Percentiles rank a stretch among this genome's conserved stretches.
phyloP scores from a whole-genome alignment of 2,797 vertebrate species.

The Hyperoplus immaculatus region DNA sequence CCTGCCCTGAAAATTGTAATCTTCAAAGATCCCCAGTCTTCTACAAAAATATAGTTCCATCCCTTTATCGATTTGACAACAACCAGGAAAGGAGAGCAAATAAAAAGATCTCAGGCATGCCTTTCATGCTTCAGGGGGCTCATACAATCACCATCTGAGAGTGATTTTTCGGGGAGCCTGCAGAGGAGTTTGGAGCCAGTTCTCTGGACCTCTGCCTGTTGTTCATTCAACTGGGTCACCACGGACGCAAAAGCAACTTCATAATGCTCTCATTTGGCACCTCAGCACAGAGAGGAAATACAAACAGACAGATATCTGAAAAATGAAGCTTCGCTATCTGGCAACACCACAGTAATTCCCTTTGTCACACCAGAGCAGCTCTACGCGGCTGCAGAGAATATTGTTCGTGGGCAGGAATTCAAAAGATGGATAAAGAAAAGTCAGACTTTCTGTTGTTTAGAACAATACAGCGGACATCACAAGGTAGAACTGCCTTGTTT shows the following conservation, averaged over 20 bases:
- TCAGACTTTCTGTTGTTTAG: slow-evolving; percentile 40
- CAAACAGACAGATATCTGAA: slow-evolving; percentile 74
- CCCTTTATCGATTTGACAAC: slow-evolving; percentile 61
- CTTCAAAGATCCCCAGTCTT: slow-evolving; percentile 14
- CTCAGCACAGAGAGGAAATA: slow-evolving; percentile 67
- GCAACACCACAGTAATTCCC: slow-evolving; percentile 58
- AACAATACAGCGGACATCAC: slow-evolving; percentile 20
- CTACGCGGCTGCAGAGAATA: slow-evolving; percentile 46
- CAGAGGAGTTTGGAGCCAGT: slow-evolving; percentile 61
- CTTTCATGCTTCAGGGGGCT: slow-evolving; percentile 64
- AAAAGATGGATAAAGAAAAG: slow-evolving; percentile 54
- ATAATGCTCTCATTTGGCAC: slow-evolving; percentile 77
- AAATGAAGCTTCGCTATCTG: slow-evolving; percentile 60
- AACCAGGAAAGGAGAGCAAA: slow-evolving; percentile 59
- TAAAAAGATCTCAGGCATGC: slow-evolving; percentile 63
- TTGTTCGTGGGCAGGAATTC: slow-evolving; percentile 61
- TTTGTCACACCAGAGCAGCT: slow-evolving; percentile 62
- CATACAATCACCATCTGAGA: slow-evolving; percentile 59
- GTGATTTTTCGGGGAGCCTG: slow-evolving; percentile 47
- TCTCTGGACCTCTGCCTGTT: slow-evolving; percentile 74
- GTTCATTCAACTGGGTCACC: slow-evolving; percentile 79
- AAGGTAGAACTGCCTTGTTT: slow-evolving; percentile 32
- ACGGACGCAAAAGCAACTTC: slow-evolving; percentile 72
- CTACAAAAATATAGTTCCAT: slow-evolving; percentile 32
- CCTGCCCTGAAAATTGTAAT: slow-evolving; percentile 38